phyloP scores from a whole-genome alignment of 2,888 invertebrate genomes.

The Exocentrus adspersus region DNA sequence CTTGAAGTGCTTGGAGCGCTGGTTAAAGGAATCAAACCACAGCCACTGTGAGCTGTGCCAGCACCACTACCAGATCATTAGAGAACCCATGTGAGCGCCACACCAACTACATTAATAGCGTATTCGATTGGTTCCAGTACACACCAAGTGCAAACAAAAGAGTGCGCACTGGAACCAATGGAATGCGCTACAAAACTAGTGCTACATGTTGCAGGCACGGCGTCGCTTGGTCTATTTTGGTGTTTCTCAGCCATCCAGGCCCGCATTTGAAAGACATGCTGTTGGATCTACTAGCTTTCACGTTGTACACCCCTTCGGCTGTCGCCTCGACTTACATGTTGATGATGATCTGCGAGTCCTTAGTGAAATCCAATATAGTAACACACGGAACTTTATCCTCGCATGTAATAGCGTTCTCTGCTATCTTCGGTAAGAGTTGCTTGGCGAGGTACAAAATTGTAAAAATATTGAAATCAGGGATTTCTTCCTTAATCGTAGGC shows the following conservation, averaged over 20 bases:
- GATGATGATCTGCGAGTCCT: slow-evolving; percentile 60
- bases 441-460: too few relatives aligned
- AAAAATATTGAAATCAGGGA: too few relatives aligned
- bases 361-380: slow-evolving; percentile 54
- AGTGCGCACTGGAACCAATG: too few relatives aligned
- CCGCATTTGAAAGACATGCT: slow-evolving; percentile 63
- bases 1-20: slow-evolving; percentile 67
- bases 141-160: too few relatives aligned
- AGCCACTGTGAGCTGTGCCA: slow-evolving; percentile 69
- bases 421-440: slow-evolving; percentile 61
- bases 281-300: slow-evolving; percentile 65
- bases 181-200: too few relatives aligned
- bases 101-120: too few relatives aligned
- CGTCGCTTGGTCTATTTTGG: slow-evolving; percentile 56
- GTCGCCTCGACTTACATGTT: slow-evolving; percentile 62
- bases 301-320: slow-evolving; percentile 67
- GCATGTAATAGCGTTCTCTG: slow-evolving; percentile 58
- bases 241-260: slow-evolving; percentile 63
- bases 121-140: too few relatives aligned
- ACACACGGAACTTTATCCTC: slow-evolving; percentile 51
- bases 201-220: slow-evolving; percentile 55
- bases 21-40: slow-evolving; percentile 67
- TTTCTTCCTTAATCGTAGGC: slow-evolving; percentile 33
- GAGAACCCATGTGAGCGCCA: slow-evolving; percentile 59
- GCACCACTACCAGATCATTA: slow-evolving; percentile 64